Conservation (phyloP, 1,140 invertebrate species). For the Ceratitis capitata region DNA sequence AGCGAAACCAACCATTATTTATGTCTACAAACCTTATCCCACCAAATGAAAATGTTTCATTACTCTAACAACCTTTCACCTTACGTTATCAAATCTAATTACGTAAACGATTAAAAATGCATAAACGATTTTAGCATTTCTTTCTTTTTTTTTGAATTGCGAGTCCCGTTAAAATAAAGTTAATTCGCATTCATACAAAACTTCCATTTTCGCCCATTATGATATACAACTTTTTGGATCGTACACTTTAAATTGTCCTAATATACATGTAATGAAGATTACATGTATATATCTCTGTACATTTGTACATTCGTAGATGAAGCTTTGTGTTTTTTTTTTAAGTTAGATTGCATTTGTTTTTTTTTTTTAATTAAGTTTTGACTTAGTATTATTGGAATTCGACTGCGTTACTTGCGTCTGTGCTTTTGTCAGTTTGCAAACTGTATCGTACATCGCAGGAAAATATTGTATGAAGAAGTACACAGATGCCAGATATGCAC, state of each 20-base stretch:
- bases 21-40: too few relatives aligned
- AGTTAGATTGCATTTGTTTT: neutral
- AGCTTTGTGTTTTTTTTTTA: neutral
- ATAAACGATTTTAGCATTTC: conserved; percentile 5
- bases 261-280: neutral
- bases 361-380: conserved; percentile 38
- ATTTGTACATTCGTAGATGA: neutral
- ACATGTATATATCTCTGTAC: neutral
- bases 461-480: conserved; percentile 86
- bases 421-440: conserved; percentile 64
- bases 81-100: neutral
- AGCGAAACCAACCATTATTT: neutral
- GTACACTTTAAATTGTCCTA: neutral
- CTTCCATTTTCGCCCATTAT: neutral
- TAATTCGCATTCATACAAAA: neutral
- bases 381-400: conserved; percentile 39
- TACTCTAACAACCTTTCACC: neutral
- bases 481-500: conserved; percentile 81
- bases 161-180: neutral
- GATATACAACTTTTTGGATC: neutral
- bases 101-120: neutral
- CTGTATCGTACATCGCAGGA: conserved; percentile 69
- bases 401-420: neutral
- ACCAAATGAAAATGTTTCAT: too few relatives aligned
- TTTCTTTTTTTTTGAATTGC: neutral